These are phyloP conservation scores for Pasiphila rectangulata DNA, from an alignment of 2,888 invertebrate genomes.

Conservation along the genomic window DNA sequence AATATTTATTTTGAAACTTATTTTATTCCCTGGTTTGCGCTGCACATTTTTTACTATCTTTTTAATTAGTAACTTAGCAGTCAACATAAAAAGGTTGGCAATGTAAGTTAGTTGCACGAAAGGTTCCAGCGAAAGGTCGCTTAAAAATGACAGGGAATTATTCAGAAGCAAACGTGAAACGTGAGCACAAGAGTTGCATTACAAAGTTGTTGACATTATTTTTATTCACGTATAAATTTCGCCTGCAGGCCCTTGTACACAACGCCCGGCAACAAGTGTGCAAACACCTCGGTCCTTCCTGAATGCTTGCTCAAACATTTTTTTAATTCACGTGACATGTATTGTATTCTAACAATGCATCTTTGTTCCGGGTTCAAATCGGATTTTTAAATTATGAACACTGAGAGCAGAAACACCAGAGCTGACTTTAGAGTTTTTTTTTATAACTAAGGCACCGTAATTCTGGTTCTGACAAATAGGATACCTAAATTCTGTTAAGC, in stretches of 20 bases:
- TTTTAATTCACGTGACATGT: constrained; percentile 15
- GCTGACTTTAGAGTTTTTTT: too few species aligned
- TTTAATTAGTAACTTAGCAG: constrained; percentile 2
- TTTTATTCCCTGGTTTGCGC: constrained; percentile 3
- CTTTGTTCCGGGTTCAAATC: constrained; percentile 17
- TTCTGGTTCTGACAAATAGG: too few species aligned
- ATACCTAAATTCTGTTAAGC: too few species aligned
- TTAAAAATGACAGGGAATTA: constrained; percentile 13
- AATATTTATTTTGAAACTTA: constrained; percentile 6
- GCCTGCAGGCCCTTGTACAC: constrained; percentile 50
- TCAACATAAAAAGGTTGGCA: too few species aligned
- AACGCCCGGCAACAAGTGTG: constrained; percentile 35
- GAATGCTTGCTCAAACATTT: constrained; percentile 19
- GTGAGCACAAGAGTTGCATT: constrained; percentile 25
- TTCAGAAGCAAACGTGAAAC: constrained; percentile 15
- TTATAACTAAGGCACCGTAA: neutral
- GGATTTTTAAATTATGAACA: constrained; percentile 10
- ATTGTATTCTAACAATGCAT: constrained; percentile 7
- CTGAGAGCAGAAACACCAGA: too few species aligned
- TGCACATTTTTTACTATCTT: neutral
- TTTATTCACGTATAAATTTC: constrained; percentile 49
- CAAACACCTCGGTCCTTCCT: constrained; percentile 28
- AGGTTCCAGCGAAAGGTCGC: neutral
- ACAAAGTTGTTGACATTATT: constrained; percentile 39
- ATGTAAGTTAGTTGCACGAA: constrained; percentile 6